Evolutionary conservation across 2,888 invertebrate genomes (phyloP), one percentile per base, ranked within the genome.

Genomic region (Xylota sylvarum): DNA sequence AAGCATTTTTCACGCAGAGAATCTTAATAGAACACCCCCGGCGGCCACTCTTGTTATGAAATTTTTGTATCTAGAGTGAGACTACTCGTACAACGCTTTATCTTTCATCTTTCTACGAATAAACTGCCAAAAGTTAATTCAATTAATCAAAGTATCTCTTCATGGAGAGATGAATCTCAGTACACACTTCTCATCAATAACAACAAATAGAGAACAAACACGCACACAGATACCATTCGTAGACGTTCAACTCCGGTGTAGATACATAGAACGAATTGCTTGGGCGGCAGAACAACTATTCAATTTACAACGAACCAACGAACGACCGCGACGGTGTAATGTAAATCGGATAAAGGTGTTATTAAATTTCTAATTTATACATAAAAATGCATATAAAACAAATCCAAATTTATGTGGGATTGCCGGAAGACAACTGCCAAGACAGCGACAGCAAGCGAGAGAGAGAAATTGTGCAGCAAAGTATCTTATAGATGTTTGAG

Each of bases 11-110:
- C 23, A 23, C 23, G 23, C 3, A 23, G 23, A 43, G 43, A 43
- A 14, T 43, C 43, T 43, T 43, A 43, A 43, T 43, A 5, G 43
- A 43, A 43, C 43, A 43, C 43, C 43, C 43, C 43, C 43, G 43
- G 43, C n/a, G 43, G 43, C 43, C 14, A 43, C 14, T 43, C 14
- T 43, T 43, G 40, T 40, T 40, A n/a, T 40, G 4, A 4, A n/a
- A n/a, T 4, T 40, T n/a, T 5, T n/a, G 12, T 40, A 40, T n/a
- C 40, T 40, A 40, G 5, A n/a, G n/a, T 40, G 40, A n/a, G 3
- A 23, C 23, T 23, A 23, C 23, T 23, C 23, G 23, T 3, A 23
- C 23, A 3, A 23, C 3, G 23, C 1, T 23, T n/a, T n/a, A n/a
- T n/a, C n/a, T n/a, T n/a, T n/a, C n/a, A n/a, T n/a, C n/a, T n/a